Evolutionary conservation across 1,140 invertebrate genomes (phyloP), one percentile per base, ranked within the genome.

Genomic region (Zaprionus taronus): DNA sequence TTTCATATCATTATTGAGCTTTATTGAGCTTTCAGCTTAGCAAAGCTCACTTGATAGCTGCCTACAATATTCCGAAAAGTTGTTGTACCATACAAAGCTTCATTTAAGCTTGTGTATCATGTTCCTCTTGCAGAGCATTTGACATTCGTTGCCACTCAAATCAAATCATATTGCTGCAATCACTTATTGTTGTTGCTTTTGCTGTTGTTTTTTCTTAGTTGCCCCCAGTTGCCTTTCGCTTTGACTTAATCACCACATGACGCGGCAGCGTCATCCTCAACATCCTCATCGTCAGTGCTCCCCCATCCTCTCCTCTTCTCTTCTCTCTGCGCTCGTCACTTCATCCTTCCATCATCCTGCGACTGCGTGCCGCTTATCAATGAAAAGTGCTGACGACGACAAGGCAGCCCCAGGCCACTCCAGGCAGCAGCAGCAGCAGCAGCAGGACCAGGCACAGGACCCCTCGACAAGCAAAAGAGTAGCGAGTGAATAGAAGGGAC

Each of bases 361-460:
- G 70, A 68, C 51, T 81, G 74, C 80, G 79, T 82, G 80, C 63
- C 76, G 80, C 69, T 72, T 83, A 83, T 83, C 80, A 83, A 83
- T 83, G 79, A 70, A 75, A 81, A 81, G 75, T 81, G 80, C 80
- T 83, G 80, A 83, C 77, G 80, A 81, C 79, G 79, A 81, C 75
- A 75, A 71, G 68, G 64, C 36, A 56, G 72, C 68, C 55, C 55
- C 41, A 60, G 56, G 56, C 31, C 31, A 34, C 31, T 34, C 31
- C 58, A 41, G 51, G 38, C 38, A 41, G 38, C 4, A 14, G 14
- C 5, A 7, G 36, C 36, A 38, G 36, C 15, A 28, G 66, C 51
- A 26, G 26, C 47, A 51, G 28, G 22, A 60, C 22, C 34, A 57
- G 70, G 75, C 41, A 47, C 41, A 47, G 41, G 41, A 47, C 41